phyloP scores from a whole-genome alignment of 2,888 invertebrate genomes.

The Clusia tigrina region DNA sequence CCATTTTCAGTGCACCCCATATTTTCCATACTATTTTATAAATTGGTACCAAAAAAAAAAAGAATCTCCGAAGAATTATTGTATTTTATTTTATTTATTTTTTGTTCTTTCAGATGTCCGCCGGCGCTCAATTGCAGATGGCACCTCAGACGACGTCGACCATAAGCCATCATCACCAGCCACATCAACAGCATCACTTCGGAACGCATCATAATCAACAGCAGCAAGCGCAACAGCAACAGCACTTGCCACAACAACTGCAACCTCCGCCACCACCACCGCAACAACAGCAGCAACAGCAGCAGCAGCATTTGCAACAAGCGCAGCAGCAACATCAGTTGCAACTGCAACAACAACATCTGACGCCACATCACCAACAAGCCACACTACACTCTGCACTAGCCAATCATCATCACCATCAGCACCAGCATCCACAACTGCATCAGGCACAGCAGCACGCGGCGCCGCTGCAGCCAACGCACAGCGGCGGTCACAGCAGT shows the following conservation, averaged over 20 bases:
- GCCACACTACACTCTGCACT: constrained; percentile 37
- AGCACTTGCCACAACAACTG: constrained; percentile 46
- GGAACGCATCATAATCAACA: constrained; percentile 49
- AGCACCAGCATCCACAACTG: constrained; percentile 39
- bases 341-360: constrained; percentile 41
- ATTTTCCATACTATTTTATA: constrained; percentile 11
- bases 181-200: constrained; percentile 57
- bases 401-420: constrained; percentile 39
- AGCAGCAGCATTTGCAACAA: constrained; percentile 30
- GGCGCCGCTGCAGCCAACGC: constrained; percentile 66
- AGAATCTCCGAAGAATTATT: constrained; percentile 15
- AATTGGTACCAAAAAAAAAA: background rate
- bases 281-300: constrained; percentile 39
- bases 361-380: constrained; percentile 40
- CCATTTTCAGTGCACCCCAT: background rate
- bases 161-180: constrained; percentile 63
- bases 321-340: constrained; percentile 17
- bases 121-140: constrained; percentile 97
- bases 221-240: constrained; percentile 50
- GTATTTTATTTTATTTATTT: constrained; percentile 22
- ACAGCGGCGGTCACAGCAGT: constrained; percentile 65
- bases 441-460: constrained; percentile 65
- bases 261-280: constrained; percentile 40
- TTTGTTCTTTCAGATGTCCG: constrained; percentile 87
- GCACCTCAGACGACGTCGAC: constrained; percentile 86